Evolutionary conservation across 2,113 vertebrate species (phyloP).

Genomic region (Saccopteryx leptura): DNA sequence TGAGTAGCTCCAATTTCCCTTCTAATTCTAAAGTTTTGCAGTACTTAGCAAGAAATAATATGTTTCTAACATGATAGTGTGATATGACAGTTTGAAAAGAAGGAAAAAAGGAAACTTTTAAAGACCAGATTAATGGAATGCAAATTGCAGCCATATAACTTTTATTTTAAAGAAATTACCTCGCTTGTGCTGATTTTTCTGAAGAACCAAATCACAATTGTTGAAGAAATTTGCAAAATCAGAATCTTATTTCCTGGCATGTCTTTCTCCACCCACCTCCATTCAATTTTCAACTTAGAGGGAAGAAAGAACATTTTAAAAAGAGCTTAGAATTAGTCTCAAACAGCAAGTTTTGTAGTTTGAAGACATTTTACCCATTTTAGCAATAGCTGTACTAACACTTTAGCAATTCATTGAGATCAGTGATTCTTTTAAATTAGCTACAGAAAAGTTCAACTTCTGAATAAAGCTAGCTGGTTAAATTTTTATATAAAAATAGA

Average conservation of each 20-base stretch:
- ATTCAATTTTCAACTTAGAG: conserved; percentile 77
- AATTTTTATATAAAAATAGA: conserved; percentile 63
- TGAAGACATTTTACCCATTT: conserved; percentile 77
- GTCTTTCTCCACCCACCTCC: conserved; percentile 79
- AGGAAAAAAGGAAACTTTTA: conserved; percentile 56
- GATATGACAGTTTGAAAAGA: conserved; percentile 72
- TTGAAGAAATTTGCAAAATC: conserved; percentile 76
- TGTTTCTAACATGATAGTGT: conserved; percentile 60
- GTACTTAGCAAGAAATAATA: conserved; percentile 58
- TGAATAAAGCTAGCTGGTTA: conserved; percentile 56
- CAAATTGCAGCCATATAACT: conserved; percentile 74
- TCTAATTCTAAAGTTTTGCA: conserved; percentile 61
- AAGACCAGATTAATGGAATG: conserved; percentile 77
- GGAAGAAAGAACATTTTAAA: conserved; percentile 75
- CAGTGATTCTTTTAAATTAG: conserved; percentile 63
- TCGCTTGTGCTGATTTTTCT: conserved; percentile 69
- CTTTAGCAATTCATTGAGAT: conserved; percentile 44
- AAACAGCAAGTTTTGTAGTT: conserved; percentile 72
- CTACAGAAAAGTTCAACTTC: conserved; percentile 45
- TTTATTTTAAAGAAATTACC: conserved; percentile 81
- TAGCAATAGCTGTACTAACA: conserved; percentile 76
- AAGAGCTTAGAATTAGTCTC: conserved; percentile 73
- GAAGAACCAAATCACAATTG: conserved; percentile 75
- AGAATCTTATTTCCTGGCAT: conserved; percentile 73
- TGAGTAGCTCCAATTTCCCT: conserved; percentile 34